Evolutionary conservation across 2,113 vertebrate species (phyloP).

Genomic region (Leptosomus discolor): DNA sequence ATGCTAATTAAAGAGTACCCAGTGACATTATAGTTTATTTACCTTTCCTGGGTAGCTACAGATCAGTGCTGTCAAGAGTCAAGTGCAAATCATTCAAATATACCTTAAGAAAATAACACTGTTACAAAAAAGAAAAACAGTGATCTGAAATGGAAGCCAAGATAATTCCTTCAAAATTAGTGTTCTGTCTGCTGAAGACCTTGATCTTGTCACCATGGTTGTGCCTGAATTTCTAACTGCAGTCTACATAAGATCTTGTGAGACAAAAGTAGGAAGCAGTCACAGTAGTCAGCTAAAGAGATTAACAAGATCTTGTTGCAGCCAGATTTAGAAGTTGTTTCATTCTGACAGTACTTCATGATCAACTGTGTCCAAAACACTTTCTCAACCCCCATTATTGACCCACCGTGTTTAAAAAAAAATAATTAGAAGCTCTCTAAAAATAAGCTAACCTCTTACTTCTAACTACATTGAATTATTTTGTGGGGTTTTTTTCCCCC

Average conservation of each 20-base stretch:
- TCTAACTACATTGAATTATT: background rate
- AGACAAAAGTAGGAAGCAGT: slow-evolving; percentile 2
- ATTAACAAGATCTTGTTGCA: background rate
- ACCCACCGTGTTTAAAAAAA: background rate
- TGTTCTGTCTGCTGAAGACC: slow-evolving; percentile 17
- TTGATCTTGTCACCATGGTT: slow-evolving; percentile 65
- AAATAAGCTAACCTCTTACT: background rate
- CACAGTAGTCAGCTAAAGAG: slow-evolving; percentile 14
- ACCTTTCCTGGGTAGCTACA: background rate
- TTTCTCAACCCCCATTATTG: background rate
- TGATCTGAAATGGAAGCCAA: slow-evolving; percentile 17
- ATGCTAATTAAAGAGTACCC: background rate
- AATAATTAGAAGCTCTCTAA: background rate
- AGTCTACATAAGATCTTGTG: slow-evolving; percentile 24
- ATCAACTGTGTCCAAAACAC: background rate
- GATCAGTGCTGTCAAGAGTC: background rate
- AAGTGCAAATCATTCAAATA: background rate
- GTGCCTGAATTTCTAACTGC: slow-evolving; percentile 30
- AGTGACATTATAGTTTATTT: background rate
- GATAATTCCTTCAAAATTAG: slow-evolving; percentile 33
- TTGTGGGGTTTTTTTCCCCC: background rate
- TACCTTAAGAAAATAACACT: background rate
- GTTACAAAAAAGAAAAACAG: background rate
- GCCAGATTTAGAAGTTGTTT: background rate
- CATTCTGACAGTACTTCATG: background rate